phyloP scores from a whole-genome alignment of 2,113 vertebrate genomes.

The Crocuta crocuta region DNA sequence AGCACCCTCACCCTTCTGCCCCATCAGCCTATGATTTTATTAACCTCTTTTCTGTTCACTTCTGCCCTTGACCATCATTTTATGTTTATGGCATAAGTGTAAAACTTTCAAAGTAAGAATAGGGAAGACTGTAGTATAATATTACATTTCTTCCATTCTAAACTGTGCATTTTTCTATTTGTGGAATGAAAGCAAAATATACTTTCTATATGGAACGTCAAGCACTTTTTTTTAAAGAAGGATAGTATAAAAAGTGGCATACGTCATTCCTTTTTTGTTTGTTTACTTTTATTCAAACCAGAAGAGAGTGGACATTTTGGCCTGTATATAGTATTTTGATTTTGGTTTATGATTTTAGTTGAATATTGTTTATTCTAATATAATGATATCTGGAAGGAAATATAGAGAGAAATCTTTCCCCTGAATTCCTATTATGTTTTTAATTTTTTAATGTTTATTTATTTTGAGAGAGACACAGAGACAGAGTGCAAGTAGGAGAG shows the following conservation, averaged over 20 bases:
- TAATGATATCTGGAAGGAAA: neutral
- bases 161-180: neutral
- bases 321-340: neutral
- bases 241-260: neutral
- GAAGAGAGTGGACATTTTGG: neutral
- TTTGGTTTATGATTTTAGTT: slow-evolving; percentile 16
- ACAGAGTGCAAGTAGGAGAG: no score
- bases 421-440: no score
- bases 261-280: neutral
- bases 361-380: neutral
- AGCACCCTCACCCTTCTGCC: neutral
- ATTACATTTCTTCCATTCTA: neutral
- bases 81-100: neutral
- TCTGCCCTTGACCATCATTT: neutral
- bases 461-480: no score
- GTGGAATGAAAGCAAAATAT: neutral
- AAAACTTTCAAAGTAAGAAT: neutral
- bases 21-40: neutral
- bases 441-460: no score
- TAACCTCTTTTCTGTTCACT: neutral
- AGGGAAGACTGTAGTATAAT: neutral
- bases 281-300: neutral
- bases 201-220: neutral
- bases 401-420: no score
- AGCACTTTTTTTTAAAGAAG: neutral